Percentiles rank a stretch among this genome's conserved stretches.
These are phyloP conservation scores for Andrena fulva DNA, from an alignment of 2,888 invertebrate genomes.

Conservation along the genomic window DNA sequence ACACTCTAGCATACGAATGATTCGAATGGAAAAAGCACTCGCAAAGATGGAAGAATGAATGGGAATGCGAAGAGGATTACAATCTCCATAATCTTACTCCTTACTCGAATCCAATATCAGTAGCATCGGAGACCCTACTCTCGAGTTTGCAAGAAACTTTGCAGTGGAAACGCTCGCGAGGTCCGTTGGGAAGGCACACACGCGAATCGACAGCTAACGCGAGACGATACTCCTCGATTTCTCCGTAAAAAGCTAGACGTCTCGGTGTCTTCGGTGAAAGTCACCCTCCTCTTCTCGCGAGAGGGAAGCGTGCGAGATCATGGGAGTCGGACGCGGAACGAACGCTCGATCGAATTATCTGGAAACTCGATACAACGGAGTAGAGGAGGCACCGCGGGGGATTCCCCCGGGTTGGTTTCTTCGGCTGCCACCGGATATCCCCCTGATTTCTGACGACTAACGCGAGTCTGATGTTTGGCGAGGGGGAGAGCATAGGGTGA, in stretches of 20 bases:
- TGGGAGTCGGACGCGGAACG: constrained; percentile 35
- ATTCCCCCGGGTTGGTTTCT: constrained; percentile 77
- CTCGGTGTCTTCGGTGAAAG: background rate
- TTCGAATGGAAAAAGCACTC: too few relatives aligned
- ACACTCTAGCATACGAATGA: too few relatives aligned
- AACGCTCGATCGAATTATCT: constrained; percentile 77
- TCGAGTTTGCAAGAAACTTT: too few relatives aligned
- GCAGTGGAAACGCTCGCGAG: too few relatives aligned
- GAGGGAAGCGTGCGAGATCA: constrained; percentile 26
- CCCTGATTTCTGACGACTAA: constrained; percentile 77
- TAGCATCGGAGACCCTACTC: too few relatives aligned
- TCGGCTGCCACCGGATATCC: constrained; percentile 80
- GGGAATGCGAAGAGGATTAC: too few relatives aligned
- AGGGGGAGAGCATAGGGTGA: constrained; percentile 71
- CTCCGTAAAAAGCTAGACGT: constrained; percentile 1
- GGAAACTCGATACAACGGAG: constrained; percentile 74
- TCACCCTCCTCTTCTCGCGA: constrained; percentile 7
- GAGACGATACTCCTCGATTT: background rate
- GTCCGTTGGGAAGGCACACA: background rate
- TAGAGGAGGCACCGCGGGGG: constrained; percentile 34
- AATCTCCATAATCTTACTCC: too few relatives aligned
- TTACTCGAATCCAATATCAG: too few relatives aligned
- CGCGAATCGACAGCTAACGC: background rate
- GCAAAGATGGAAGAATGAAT: too few relatives aligned
- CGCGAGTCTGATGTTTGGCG: constrained; percentile 80